phyloP scores from a whole-genome alignment of 2,113 vertebrate species.

The Podarcis raffonei region DNA sequence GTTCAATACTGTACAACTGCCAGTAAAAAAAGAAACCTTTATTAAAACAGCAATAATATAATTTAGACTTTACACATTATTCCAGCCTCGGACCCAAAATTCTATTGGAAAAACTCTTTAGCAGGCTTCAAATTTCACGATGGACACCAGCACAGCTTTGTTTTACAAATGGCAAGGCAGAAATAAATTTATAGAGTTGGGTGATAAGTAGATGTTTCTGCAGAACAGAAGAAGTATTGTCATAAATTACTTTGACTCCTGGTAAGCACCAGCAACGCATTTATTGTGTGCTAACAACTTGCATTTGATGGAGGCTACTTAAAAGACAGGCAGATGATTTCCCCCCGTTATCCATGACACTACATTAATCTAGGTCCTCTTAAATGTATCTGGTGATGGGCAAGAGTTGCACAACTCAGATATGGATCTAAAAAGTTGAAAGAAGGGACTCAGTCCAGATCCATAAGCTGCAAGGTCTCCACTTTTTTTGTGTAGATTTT shows the following conservation, averaged over 20 bases:
- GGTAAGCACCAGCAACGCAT: constrained; percentile 17
- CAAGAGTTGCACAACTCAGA: constrained; percentile 32
- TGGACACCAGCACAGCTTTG: constrained; percentile 27
- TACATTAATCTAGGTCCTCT: background rate
- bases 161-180: constrained; percentile 23
- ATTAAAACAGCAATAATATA: constrained; percentile 73
- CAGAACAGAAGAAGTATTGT: constrained; percentile 35
- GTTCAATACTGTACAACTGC: constrained; percentile 77
- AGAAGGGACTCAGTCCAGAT: background rate
- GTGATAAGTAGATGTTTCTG: constrained; percentile 29
- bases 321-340: background rate
- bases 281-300: background rate
- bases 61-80: constrained; percentile 57
- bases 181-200: constrained; percentile 4
- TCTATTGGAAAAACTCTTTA: constrained; percentile 57
- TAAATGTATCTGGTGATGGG: constrained; percentile 1
- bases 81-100: constrained; percentile 65
- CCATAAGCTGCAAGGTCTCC: background rate
- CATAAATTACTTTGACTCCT: constrained; percentile 22
- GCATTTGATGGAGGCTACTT: background rate
- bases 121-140: constrained; percentile 55
- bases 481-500: background rate
- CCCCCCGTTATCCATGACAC: constrained; percentile 18
- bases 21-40: constrained; percentile 75
- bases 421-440: constrained; percentile 42